Evolutionary conservation across 2,888 invertebrate genomes (phyloP).

Genomic region (Mimachlamys varia): DNA sequence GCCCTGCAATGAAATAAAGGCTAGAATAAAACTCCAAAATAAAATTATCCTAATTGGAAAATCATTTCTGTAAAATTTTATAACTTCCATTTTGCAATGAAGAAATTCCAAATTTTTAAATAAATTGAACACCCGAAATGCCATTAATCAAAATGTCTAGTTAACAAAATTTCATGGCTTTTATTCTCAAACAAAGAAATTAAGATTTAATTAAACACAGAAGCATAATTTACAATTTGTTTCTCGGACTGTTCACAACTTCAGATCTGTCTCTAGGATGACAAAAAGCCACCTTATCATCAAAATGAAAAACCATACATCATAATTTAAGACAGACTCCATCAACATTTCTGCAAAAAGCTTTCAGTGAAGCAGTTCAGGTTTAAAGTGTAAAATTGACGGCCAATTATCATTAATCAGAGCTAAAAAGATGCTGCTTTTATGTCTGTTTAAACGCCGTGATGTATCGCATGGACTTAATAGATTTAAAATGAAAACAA

Average conservation of each 20-base stretch:
- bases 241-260: not conserved
- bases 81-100: not conserved
- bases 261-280: not conserved
- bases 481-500: not conserved
- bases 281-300: not conserved
- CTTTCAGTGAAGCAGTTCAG: not conserved
- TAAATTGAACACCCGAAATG: too few species aligned
- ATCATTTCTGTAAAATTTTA: not conserved
- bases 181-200: slow-evolving; percentile 4
- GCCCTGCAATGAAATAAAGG: not conserved
- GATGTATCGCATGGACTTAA: not conserved
- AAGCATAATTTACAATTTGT: not conserved
- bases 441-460: not conserved
- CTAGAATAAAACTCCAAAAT: not conserved
- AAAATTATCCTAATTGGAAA: not conserved
- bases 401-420: slow-evolving; percentile 17
- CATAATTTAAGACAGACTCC: not conserved
- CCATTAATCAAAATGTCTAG: not conserved
- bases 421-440: not conserved
- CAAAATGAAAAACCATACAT: not conserved
- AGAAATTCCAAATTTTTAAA: not conserved
- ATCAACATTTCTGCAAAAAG: not conserved
- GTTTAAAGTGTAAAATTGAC: not conserved
- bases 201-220: not conserved
- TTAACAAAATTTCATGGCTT: not conserved